phyloP scores from a whole-genome alignment of 2,113 vertebrate species.

The Albula glossodonta region DNA sequence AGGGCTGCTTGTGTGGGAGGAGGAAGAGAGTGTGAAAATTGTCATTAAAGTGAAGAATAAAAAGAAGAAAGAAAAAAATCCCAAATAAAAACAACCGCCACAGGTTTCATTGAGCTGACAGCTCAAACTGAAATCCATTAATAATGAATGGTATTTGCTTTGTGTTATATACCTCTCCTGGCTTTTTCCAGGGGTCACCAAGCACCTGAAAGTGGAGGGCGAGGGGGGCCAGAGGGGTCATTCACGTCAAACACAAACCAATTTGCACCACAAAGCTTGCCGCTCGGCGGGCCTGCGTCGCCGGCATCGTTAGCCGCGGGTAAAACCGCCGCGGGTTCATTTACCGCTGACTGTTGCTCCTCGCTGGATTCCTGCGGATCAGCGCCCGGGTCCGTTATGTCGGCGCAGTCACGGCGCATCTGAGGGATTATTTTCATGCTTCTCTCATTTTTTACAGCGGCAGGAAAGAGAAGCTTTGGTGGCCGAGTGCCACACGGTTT shows the following conservation, averaged over 20 bases:
- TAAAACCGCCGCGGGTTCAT: not conserved
- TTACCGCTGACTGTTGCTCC: not conserved
- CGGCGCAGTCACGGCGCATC: not conserved
- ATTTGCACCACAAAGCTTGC: not conserved
- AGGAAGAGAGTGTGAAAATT: not conserved
- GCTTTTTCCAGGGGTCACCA: not conserved
- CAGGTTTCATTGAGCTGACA: constrained; percentile 8
- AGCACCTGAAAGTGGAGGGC: not conserved
- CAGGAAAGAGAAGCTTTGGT: no score
- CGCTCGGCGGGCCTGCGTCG: no score
- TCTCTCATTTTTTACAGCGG: no score
- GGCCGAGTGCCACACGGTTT: no score
- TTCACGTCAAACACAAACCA: not conserved
- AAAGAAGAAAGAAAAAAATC: no score
- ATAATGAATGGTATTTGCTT: not conserved
- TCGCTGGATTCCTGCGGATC: not conserved
- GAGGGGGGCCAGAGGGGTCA: not conserved
- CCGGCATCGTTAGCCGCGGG: not conserved
- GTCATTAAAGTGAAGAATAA: not conserved
- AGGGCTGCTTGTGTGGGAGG: not conserved
- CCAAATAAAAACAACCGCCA: not conserved
- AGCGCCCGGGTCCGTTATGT: not conserved
- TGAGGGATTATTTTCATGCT: no score
- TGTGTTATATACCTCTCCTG: not conserved
- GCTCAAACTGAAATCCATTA: not conserved